Percentiles rank a stretch among this genome's conserved stretches.
These are phyloP conservation scores for Montipora efflorescens DNA, from an alignment of 64 coral and sea anemone species.

Conservation along the genomic window DNA sequence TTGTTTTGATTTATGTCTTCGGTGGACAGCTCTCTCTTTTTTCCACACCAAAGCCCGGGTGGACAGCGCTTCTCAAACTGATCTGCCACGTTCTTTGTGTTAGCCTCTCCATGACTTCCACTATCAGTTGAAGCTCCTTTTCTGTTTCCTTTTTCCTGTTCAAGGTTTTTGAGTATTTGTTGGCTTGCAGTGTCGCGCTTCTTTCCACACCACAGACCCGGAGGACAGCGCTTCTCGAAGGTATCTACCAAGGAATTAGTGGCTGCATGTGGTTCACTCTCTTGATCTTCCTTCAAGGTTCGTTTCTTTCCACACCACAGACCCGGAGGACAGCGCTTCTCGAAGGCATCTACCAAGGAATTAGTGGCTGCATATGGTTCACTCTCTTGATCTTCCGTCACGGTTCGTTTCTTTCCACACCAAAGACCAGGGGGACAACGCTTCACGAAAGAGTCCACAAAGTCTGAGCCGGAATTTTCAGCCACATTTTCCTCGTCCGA, in stretches of 20 bases:
- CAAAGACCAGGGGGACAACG: slow-evolving; percentile 50
- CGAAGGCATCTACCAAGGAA: not conserved
- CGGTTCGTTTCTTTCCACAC: slow-evolving; percentile 45
- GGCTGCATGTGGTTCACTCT: not conserved
- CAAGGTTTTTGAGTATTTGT: too few relatives aligned
- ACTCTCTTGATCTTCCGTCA: not conserved
- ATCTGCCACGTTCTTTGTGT: too few relatives aligned
- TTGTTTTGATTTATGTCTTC: not conserved
- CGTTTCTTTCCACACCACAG: slow-evolving; percentile 57
- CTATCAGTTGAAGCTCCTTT: too few relatives aligned
- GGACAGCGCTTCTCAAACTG: slow-evolving; percentile 26
- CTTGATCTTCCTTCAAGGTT: not conserved
- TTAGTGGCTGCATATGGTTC: not conserved
- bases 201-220: slow-evolving; percentile 72
- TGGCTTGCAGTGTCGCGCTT: slow-evolving; percentile 10
- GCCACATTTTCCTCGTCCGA: not conserved
- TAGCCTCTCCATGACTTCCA: too few relatives aligned
- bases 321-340: slow-evolving; percentile 48
- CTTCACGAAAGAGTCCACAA: not conserved
- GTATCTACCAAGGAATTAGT: not conserved
- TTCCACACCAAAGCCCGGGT: slow-evolving; percentile 51
- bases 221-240: slow-evolving; percentile 58
- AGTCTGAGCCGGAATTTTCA: not conserved
- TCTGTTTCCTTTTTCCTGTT: too few relatives aligned
- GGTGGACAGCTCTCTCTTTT: not conserved